Percentiles rank a stretch among this genome's conserved stretches.
These are phyloP conservation scores for Hystrix cristata DNA, from an alignment of 2,113 vertebrate species.

Conservation along the genomic window DNA sequence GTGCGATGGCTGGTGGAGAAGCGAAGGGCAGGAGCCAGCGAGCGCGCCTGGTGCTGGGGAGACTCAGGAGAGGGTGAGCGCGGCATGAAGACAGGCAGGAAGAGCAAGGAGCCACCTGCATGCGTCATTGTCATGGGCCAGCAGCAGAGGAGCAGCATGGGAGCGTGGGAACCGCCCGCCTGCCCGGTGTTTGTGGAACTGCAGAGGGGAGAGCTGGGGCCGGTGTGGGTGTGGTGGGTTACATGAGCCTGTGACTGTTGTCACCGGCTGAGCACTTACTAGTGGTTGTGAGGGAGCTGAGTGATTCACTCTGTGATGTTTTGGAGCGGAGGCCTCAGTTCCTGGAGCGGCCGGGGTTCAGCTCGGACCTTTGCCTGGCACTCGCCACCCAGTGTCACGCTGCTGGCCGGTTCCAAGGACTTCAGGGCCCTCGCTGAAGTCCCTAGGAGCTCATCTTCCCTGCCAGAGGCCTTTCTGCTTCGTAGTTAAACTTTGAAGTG, in stretches of 20 bases:
- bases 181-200: neutral
- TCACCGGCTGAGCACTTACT: neutral
- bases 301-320: constrained; percentile 3
- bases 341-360: neutral
- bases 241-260: neutral
- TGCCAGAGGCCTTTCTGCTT: neutral
- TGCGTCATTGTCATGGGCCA: neutral
- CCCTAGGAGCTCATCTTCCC: neutral
- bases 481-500: constrained; percentile 16
- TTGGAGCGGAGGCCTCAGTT: neutral
- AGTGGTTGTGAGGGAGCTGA: neutral
- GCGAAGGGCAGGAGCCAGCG: neutral
- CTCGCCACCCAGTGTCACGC: neutral
- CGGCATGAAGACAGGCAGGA: neutral
- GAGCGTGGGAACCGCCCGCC: neutral
- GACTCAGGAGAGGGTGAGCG: neutral
- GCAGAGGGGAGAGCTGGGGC: too few relatives aligned
- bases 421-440: rapidly evolving
- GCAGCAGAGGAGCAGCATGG: neutral
- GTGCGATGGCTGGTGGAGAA: neutral
- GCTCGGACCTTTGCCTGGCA: neutral
- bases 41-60: neutral
- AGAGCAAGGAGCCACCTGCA: rapidly evolving
- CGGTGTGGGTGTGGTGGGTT: too few relatives aligned
- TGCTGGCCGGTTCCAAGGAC: rapidly evolving